Percentiles rank a stretch among this genome's conserved stretches.
phyloP scores from a whole-genome alignment of 2,797 vertebrate species.

The Manis javanica region DNA sequence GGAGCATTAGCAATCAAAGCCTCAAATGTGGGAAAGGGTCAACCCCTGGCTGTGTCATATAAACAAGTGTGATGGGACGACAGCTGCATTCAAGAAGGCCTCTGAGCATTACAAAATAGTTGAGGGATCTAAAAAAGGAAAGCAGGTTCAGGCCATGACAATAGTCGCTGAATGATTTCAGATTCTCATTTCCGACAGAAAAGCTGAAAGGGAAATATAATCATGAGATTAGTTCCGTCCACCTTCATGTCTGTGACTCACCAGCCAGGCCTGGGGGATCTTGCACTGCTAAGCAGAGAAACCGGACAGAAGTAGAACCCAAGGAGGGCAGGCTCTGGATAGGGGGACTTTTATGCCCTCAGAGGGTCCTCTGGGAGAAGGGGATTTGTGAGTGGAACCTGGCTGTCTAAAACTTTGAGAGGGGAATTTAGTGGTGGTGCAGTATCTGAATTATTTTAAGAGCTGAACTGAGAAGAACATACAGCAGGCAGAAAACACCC shows the following conservation, averaged over 20 bases:
- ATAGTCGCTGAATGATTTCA: not conserved
- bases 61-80: not conserved
- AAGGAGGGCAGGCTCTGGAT: accelerated
- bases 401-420: not conserved
- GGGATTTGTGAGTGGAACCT: not conserved
- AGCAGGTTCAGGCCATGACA: not conserved
- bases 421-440: not conserved
- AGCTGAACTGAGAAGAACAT: not conserved
- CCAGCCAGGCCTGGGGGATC: not conserved
- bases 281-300: not conserved
- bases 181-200: slow-evolving; percentile 29
- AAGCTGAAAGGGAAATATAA: not conserved
- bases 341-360: not conserved
- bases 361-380: not conserved
- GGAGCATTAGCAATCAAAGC: not conserved
- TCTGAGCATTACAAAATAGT: not conserved
- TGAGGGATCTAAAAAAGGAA: not conserved
- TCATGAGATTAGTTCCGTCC: not conserved
- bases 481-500: not conserved
- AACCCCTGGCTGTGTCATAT: not conserved
- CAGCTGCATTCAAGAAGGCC: not conserved
- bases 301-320: not conserved
- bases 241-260: not conserved
- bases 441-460: not conserved
- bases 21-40: not conserved